Conservation (phyloP, 2,797 vertebrate species). For the Gouania willdenowi region DNA sequence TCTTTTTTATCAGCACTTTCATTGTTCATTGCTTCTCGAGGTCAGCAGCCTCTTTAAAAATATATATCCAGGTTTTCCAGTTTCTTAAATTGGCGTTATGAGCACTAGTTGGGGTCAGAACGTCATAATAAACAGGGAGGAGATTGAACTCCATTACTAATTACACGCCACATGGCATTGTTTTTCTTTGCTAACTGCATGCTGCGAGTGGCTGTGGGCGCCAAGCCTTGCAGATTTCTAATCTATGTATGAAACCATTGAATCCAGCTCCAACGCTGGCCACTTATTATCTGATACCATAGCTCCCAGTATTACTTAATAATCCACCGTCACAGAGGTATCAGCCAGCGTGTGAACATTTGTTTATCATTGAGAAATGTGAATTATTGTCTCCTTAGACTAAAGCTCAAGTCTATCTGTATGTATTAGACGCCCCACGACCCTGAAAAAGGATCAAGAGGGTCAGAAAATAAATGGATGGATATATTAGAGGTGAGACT, state of each 20-base stretch:
- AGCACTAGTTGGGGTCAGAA: conserved; percentile 51
- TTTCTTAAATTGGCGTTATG: conserved; percentile 51
- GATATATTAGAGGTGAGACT: too few relatives aligned
- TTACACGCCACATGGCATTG: conserved; percentile 69
- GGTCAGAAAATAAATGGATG: too few relatives aligned
- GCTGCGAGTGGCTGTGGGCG: conserved; percentile 45
- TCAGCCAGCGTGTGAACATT: too few relatives aligned
- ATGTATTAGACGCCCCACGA: too few relatives aligned
- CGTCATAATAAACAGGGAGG: conserved; percentile 40
- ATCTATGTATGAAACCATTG: conserved; percentile 42
- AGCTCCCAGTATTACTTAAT: too few relatives aligned
- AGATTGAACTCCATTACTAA: conserved; percentile 61
- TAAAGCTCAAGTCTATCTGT: too few relatives aligned
- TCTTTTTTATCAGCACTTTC: conserved; percentile 30
- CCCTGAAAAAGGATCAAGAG: too few relatives aligned
- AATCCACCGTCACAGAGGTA: too few relatives aligned
- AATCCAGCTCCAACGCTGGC: conserved; percentile 38
- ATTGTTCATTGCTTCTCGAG: conserved; percentile 17
- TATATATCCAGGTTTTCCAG: conserved; percentile 9
- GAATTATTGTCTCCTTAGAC: too few relatives aligned
- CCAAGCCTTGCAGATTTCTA: conserved; percentile 50
- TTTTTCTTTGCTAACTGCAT: conserved; percentile 68
- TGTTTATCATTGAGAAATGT: too few relatives aligned
- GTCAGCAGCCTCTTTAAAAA: conserved; percentile 35
- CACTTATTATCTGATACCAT: too few relatives aligned